Base-by-base conservation (phyloP, 2,888 invertebrate genomes). In the Drosophila monieri region DNA sequence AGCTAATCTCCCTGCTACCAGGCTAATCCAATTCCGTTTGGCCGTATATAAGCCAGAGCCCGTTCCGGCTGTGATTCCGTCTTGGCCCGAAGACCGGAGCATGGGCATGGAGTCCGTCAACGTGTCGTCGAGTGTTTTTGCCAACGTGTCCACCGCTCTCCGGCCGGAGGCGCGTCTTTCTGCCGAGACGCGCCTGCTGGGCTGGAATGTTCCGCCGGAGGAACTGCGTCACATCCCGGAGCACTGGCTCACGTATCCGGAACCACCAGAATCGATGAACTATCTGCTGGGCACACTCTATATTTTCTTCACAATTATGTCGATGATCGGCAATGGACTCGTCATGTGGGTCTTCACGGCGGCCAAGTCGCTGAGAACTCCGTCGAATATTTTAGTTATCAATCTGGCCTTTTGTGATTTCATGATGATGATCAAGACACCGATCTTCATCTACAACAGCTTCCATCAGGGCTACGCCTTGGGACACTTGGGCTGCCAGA, bases 391-490 rank as follows among this genome's bases (percentile, higher is more conserved):
- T 88, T 94, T 97, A 67, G 96, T 97, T 10, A 93, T 97, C 53
- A 96, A 97, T 90, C 91, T 97, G 89, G 96, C 97, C 0, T 92
- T 97, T 62, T 94, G 95, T 80, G 97, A 97, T 91, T 97, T 97
- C 85, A 91, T 96, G 30, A 97, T 97, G 97, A 96, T 97, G 96
- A 91, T 94, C 32, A 97, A 97, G 92, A 94, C 96, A 0, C 97
- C 97, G 0, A 94, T 97, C 1, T 91, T 91, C 48, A 91, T 91
- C 60, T 91, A 90, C 91, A 97, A 97, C 89, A 96, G 96, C 32
- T 95, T 95, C 77, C 93, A 95, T 89, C 93, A 94, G 71, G 97
- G 97, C 0, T 97, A 94, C 76, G 96, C 96, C 0, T 87, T 93
- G 4, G 97, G 97, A 0, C 93, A 94, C 53, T 70, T 94, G 0